Base-by-base conservation (phyloP, 2,797 vertebrate genomes). In the Crypturellus tataupa region DNA sequence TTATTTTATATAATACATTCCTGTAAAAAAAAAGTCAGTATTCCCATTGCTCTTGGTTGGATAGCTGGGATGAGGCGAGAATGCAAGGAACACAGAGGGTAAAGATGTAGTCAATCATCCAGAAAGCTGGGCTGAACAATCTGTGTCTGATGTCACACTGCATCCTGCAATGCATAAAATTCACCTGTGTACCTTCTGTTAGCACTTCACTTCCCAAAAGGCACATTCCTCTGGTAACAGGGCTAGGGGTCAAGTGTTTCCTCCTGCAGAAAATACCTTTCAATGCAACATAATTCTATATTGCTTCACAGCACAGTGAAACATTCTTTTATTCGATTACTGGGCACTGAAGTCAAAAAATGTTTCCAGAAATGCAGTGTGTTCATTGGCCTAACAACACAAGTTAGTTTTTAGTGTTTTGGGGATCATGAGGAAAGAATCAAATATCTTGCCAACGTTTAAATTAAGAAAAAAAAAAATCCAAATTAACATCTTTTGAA, bases 1-100 rank as follows among this genome's bases (percentile, higher is more conserved):
- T 72, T 80, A 49, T 27, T 73, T 29, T 73, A 67, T 88, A 78
- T 31, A 75, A 71, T 35, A 72, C 14, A 33, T 51, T 17, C 4
- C 17, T 71, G 16, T 44, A 78, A 51, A 80, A 56, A 37, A 56
- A 37, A 46, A 14, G 33, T 33, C 33, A 79, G 21, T 12, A 21
- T 51, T 84, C 23, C 37, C 49, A 18, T 20, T 65, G 59, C 10
- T 69, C 4, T 65, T 55, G 15, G 9, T 23, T 59, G 58, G 44
- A 40, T 3, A 62, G 72, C 31, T 65, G 37, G 25, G 33, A 84
- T 80, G 81, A 75, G 6, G 44, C 23, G 33, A 33, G 16, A 3
- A 6, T 44, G 37, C 18, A 3, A 19, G 85, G 10, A 68, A 11
- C 39, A 60, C 0, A 67, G 6, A 21, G 39, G 15, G 7, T 49